Evolutionary conservation across 1,140 invertebrate species (phyloP).

Genomic region (Cydia pomonella): DNA sequence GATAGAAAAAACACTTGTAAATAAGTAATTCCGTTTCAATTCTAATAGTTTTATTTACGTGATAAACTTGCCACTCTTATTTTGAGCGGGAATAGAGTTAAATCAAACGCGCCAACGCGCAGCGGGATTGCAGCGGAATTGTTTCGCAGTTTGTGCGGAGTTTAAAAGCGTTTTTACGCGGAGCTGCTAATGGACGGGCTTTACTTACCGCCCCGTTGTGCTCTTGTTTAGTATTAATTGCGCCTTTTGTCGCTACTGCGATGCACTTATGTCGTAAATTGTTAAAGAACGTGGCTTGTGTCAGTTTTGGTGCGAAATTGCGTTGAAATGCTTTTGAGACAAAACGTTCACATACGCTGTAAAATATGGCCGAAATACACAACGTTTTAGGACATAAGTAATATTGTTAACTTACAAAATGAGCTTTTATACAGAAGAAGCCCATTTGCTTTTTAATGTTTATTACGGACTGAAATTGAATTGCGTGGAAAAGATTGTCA

Average conservation of each 20-base stretch:
- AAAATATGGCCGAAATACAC: neutral
- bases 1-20: no score
- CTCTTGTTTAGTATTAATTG: slow-evolving; percentile 76
- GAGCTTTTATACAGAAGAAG: no score
- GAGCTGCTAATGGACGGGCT: slow-evolving; percentile 40
- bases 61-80: neutral
- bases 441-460: no score
- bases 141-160: slow-evolving; percentile 37
- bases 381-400: neutral
- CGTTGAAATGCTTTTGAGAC: slow-evolving; percentile 7
- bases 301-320: slow-evolving; percentile 9
- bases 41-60: neutral
- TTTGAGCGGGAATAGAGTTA: slow-evolving; percentile 35
- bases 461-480: no score
- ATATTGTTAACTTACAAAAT: no score
- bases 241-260: slow-evolving; percentile 69
- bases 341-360: neutral
- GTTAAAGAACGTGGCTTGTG: slow-evolving; percentile 17
- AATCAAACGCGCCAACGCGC: slow-evolving; percentile 38
- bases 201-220: slow-evolving; percentile 56
- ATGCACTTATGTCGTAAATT: slow-evolving; percentile 29
- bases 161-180: slow-evolving; percentile 40
- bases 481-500: no score
- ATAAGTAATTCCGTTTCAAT: neutral
- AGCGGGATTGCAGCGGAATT: slow-evolving; percentile 36